Base-by-base conservation (phyloP, 2,888 invertebrate species). In the Drosophila fungiperda region DNA sequence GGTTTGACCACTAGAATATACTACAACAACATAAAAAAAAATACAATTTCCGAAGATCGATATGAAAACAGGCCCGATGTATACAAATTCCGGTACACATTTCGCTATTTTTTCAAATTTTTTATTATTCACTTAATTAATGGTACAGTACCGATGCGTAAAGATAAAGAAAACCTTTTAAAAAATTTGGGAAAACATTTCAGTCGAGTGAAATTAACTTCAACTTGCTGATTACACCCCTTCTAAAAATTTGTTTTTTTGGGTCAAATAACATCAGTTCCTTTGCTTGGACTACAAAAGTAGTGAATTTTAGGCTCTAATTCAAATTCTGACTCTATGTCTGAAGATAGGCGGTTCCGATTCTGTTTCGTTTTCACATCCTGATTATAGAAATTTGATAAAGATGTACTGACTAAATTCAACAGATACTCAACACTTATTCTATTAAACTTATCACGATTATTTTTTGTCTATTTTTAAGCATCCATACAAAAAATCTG, bases 1-100 rank as follows among this genome's bases (percentile, higher is more conserved):
- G 20, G 2, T 5, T 20, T 42, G 42, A 20, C 42, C n/a, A 20
- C n/a, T 6, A 11, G 6, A 42, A 11, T 20, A 20, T 20, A 6
- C 11, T 2, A 42, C 11, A n/a, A 12, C 15, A 6, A 5, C 5
- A 42, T 42, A n/a, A 6, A 5, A 42, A 5, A 42, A 11, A 42
- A 11, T 2, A 6, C 6, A 0, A 15, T n/a, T n/a, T 0, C n/a
- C 2, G n/a, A 2, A 20, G 11, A n/a, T n/a, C 12, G 20, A 42
- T 42, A 12, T 42, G 20, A 42, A 20, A 12, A 6, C n/a, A 2
- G 5, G 9, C 5, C 4, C 26, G 5, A 1, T 15, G 7, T 17
- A 15, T 17, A 17, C 2, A 17, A 17, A 38, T 38, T 38, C 1
- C 38, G 17, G 8, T 17, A 3, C 17, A 38, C 7, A 17, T 8